phyloP scores from a whole-genome alignment of 2,113 vertebrate species.

The Sturnus vulgaris region DNA sequence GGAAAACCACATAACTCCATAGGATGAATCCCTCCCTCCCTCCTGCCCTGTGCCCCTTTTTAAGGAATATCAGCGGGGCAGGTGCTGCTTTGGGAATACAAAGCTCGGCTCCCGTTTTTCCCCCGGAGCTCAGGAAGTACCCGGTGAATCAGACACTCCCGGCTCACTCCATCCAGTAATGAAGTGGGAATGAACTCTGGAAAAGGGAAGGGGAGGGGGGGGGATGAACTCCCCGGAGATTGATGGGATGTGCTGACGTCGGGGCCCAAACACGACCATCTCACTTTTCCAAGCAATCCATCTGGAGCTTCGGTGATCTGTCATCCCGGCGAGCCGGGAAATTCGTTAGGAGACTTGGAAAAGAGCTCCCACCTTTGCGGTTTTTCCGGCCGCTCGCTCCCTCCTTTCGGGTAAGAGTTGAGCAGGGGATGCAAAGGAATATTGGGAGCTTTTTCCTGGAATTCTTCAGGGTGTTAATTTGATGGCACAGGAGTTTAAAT shows the following conservation, averaged over 20 bases:
- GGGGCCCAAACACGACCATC: constrained; percentile 48
- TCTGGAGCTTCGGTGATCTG: constrained; percentile 54
- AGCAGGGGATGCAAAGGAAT: fast-evolving
- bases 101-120: background rate
- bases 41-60: background rate
- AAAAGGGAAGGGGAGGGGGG: background rate
- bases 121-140: background rate
- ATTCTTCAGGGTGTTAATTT: background rate
- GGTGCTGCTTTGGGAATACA: background rate
- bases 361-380: background rate
- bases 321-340: constrained; percentile 27
- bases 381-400: fast-evolving
- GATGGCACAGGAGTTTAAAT: background rate
- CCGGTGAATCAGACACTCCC: constrained; percentile 24
- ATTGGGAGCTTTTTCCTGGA: background rate
- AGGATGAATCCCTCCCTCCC: background rate
- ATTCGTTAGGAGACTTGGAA: background rate
- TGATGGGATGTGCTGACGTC: constrained; percentile 65
- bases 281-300: constrained; percentile 65
- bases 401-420: background rate
- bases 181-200: constrained; percentile 70
- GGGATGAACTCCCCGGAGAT: constrained; percentile 40
- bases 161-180: constrained; percentile 47
- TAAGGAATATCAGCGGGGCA: background rate
- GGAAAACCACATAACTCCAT: fast-evolving